Percentiles rank a stretch among this genome's conserved stretches.
Evolutionary conservation across 2,797 vertebrate genomes (phyloP).

Genomic region (Apogon hyalosoma): DNA sequence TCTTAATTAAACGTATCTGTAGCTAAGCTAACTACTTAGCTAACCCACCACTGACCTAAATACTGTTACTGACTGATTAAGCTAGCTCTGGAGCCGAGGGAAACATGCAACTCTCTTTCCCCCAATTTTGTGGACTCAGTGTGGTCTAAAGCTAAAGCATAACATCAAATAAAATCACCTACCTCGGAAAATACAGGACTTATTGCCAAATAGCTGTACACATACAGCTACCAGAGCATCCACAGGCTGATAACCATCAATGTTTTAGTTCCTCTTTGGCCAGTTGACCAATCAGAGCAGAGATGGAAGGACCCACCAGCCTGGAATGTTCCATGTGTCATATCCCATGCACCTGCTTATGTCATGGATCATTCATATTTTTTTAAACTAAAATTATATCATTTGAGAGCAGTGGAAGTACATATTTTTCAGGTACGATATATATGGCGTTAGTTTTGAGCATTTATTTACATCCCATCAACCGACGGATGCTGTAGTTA

Average conservation of each 20-base stretch:
- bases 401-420: no score
- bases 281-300: constrained; percentile 65
- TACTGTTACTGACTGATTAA: constrained; percentile 24
- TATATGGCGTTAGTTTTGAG: neutral
- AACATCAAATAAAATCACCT: constrained; percentile 11
- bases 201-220: neutral
- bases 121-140: neutral
- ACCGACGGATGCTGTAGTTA: neutral
- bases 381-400: no score
- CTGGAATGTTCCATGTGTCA: constrained; percentile 51
- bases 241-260: constrained; percentile 40
- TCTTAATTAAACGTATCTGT: neutral
- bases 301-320: constrained; percentile 37
- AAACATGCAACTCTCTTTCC: neutral
- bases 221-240: constrained; percentile 16
- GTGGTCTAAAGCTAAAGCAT: accelerated
- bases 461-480: neutral
- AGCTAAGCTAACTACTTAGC: constrained; percentile 3
- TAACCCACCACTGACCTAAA: constrained; percentile 56
- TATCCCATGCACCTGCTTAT: accelerated
- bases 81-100: constrained; percentile 8
- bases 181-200: constrained; percentile 50
- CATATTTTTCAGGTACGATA: no score
- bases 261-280: constrained; percentile 55
- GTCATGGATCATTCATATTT: neutral